Evolutionary conservation across 37 sponge, comb jelly and placozoan species (phyloP).

Genomic region (Lycopodina hypogea): DNA sequence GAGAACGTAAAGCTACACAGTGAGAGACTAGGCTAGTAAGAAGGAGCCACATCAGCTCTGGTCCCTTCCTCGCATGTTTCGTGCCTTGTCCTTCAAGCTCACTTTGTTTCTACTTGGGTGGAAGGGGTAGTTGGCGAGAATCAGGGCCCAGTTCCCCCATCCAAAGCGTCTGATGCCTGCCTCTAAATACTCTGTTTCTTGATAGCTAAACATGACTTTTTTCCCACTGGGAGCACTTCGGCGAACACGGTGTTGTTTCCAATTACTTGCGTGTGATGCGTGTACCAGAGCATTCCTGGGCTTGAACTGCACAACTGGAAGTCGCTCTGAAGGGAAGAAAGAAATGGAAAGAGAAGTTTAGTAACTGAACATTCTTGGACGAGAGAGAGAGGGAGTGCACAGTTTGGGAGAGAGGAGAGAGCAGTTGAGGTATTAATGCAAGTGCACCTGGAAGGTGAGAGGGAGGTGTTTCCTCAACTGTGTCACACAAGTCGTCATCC

Average conservation of each 20-base stretch:
- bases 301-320: not conserved
- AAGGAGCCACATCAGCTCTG: not conserved
- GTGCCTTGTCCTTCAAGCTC: constrained; percentile 10
- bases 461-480: no score
- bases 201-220: not conserved
- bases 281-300: not conserved
- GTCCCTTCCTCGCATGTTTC: not conserved
- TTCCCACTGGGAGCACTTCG: not conserved
- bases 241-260: no score
- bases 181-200: not conserved
- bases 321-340: not conserved
- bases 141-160: not conserved
- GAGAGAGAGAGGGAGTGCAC: no score
- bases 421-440: no score
- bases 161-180: not conserved
- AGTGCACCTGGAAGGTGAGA: no score
- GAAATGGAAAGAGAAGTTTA: no score
- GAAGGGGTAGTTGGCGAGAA: not conserved
- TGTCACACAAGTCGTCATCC: no score
- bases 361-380: no score
- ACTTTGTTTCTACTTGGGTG: not conserved
- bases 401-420: no score
- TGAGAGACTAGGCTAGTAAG: not conserved
- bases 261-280: no score
- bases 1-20: not conserved